Percentiles rank a stretch among this genome's conserved stretches.
Evolutionary conservation across 2,797 vertebrate species (phyloP).

Genomic region (Acropternis orthonyx): DNA sequence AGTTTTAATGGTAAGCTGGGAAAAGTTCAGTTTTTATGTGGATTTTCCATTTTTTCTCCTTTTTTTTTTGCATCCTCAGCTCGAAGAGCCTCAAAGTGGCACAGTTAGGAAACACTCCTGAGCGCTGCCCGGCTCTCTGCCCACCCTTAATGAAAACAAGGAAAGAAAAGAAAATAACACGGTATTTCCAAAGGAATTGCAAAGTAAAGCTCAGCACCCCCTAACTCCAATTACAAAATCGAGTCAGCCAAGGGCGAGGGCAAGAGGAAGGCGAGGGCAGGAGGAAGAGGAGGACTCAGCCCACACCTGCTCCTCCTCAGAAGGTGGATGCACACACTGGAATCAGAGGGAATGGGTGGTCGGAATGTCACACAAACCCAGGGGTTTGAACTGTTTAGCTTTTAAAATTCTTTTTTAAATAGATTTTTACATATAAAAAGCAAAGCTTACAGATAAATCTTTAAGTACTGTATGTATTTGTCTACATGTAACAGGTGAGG

Average conservation of each 20-base stretch:
- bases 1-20: conserved; percentile 59
- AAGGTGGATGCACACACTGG: background rate
- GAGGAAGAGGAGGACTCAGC: conserved; percentile 65
- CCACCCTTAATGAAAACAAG: conserved; percentile 72
- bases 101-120: conserved; percentile 60
- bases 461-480: conserved; percentile 34
- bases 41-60: conserved; percentile 7
- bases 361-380: conserved; percentile 61
- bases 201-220: conserved; percentile 77
- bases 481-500: background rate
- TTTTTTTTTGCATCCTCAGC: background rate
- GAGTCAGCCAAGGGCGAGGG: conserved; percentile 61
- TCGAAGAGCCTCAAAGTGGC: conserved; percentile 76
- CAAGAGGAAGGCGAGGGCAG: conserved; percentile 62
- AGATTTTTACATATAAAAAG: background rate
- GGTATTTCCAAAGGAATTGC: conserved; percentile 72
- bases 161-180: conserved; percentile 56
- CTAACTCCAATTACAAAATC: conserved; percentile 66
- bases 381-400: background rate
- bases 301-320: background rate
- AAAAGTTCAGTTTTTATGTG: conserved; percentile 58
- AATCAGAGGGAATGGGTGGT: background rate
- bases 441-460: background rate
- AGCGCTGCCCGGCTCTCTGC: conserved; percentile 78
- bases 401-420: background rate